Evolutionary conservation across 2,113 vertebrate genomes (phyloP).

Genomic region (Carassius carassius): DNA sequence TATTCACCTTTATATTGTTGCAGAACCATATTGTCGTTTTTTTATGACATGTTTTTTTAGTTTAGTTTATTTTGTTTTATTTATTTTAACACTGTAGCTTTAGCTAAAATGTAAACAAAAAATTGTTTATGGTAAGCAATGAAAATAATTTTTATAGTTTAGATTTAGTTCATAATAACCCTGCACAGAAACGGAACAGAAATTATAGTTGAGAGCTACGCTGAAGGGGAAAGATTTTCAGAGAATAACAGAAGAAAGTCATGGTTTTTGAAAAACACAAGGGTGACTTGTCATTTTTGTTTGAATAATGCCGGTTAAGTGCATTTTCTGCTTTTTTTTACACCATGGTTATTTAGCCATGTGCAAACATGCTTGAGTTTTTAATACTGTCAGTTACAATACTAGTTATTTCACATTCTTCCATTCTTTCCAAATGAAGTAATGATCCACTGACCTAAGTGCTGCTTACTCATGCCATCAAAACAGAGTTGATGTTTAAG

Average conservation of each 20-base stretch:
- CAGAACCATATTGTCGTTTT: too few species aligned
- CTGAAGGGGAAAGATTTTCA: not conserved
- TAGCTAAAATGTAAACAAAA: too few species aligned
- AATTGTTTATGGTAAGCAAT: too few species aligned
- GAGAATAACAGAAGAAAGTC: not conserved
- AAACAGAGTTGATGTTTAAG: not conserved
- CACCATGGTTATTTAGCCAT: not conserved
- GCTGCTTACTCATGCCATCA: not conserved
- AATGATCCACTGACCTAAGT: slow-evolving; percentile 3
- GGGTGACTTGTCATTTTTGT: not conserved
- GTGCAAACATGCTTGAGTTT: not conserved
- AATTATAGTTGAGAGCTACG: not conserved
- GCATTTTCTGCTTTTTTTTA: not conserved
- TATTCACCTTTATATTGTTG: not conserved
- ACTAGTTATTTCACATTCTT: slow-evolving; percentile 6
- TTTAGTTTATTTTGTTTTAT: too few species aligned
- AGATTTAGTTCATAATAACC: not conserved
- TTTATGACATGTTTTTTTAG: too few species aligned
- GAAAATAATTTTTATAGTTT: too few species aligned
- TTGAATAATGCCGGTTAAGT: not conserved
- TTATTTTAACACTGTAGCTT: too few species aligned
- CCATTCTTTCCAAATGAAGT: not conserved
- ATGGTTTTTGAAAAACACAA: not conserved
- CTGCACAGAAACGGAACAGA: not conserved
- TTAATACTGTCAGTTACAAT: not conserved